Percentiles rank a stretch among this genome's conserved stretches.
Conservation (phyloP, 2,888 invertebrate species). For the Endotricha flammealis region DNA sequence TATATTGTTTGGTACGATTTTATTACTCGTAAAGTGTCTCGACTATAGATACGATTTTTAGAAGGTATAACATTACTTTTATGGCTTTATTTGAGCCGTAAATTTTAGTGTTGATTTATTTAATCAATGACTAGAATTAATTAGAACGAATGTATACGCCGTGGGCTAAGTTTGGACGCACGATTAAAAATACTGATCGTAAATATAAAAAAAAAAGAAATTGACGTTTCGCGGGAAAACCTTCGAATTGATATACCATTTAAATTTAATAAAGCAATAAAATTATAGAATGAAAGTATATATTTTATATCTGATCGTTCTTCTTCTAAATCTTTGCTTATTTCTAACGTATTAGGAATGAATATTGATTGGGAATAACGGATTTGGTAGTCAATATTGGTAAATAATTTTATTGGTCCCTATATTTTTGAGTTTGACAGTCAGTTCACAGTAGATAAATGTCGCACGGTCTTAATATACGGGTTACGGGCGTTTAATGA, state of each 20-base stretch:
- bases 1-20: slow-evolving; percentile 30
- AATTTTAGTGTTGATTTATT: slow-evolving; percentile 24
- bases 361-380: slow-evolving; percentile 6
- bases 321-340: neutral
- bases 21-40: slow-evolving; percentile 32
- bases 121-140: slow-evolving; percentile 19
- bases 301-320: neutral
- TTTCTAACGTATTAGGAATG: slow-evolving; percentile 11
- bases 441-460: slow-evolving; percentile 11
- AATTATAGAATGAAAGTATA: neutral
- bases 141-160: slow-evolving; percentile 17
- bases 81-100: slow-evolving; percentile 30
- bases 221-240: neutral
- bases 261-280: slow-evolving; percentile 1
- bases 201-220: slow-evolving; percentile 11
- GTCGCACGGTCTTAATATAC: slow-evolving; percentile 3
- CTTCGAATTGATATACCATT: neutral
- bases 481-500: too few relatives aligned
- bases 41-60: slow-evolving; percentile 24
- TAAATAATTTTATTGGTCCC: slow-evolving; percentile 10
- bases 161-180: slow-evolving; percentile 5
- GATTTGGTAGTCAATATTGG: slow-evolving; percentile 9
- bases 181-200: slow-evolving; percentile 14
- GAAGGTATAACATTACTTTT: slow-evolving; percentile 28
- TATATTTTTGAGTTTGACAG: slow-evolving; percentile 13